Base-by-base conservation (phyloP, 2,797 vertebrate species). In the Molothrus ater region DNA sequence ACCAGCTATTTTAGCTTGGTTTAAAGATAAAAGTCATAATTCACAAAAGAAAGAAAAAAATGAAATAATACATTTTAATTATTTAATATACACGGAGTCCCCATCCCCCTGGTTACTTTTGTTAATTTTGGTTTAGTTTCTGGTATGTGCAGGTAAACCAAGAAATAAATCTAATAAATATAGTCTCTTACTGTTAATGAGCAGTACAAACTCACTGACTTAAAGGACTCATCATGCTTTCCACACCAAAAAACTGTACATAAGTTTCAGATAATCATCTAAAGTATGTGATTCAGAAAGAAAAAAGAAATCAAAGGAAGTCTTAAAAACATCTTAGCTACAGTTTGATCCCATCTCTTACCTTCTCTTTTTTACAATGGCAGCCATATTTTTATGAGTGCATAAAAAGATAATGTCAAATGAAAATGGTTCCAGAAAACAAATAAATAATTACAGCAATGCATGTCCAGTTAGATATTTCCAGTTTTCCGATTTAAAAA, bases 311-410 rank as follows among this genome's bases (percentile, higher is more conserved):
- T 47, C 31, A 84, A 84, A 90, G 9, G 50, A 73, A 75, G 42
- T 53, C 63, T 84, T 73, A 65, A 81, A 79, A 90, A 66, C 14
- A 63, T 80, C 65, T 83, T 60, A 88, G 63, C 15, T 81, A 93
- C 29, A 84, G 70, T 74, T 76, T 90, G 60, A 86, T 86, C 50
- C 57, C n/a, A 24, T 91, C 57, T 90, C 94, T 96, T 96, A 95
- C 96, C 92, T 96, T 96, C 75, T 61, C 86, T 94, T 93, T 81
- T 86, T 88, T 83, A 91, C 25, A 92, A 89, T 70, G 94, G 93
- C 86, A 92, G 90, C 92, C 93, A 97, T 94, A 66, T 95, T 96
- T 93, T 90, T 69, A 91, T 57, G 65, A 92, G 69, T 74, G 45
- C 53, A 92, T 89, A 78, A 75, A 92, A 96, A 96, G 54, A 85